phyloP scores from a whole-genome alignment of 2,797 vertebrate species.

The Liasis olivaceus region DNA sequence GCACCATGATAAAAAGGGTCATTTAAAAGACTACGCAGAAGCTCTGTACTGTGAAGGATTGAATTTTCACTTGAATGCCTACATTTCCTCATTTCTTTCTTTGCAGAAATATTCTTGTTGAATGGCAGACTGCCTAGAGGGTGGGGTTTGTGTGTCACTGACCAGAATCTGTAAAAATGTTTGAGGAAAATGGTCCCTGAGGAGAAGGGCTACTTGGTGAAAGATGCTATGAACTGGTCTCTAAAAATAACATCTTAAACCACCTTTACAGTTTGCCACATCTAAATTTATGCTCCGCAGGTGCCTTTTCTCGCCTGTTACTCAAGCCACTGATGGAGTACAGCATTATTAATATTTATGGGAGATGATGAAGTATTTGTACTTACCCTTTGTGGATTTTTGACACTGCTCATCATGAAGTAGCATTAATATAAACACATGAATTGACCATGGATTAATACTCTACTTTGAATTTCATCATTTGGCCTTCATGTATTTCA shows the following conservation, averaged over 20 bases:
- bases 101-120: conserved; percentile 73
- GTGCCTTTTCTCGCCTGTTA: not conserved
- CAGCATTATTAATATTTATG: not conserved
- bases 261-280: not conserved
- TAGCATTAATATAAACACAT: not conserved
- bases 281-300: not conserved
- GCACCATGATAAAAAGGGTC: conserved; percentile 82
- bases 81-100: conserved; percentile 78
- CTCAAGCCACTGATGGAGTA: not conserved
- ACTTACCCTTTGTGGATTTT: not conserved
- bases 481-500: not conserved
- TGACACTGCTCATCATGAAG: not conserved
- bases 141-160: conserved; percentile 57
- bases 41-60: conserved; percentile 84
- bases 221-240: conserved; percentile 1
- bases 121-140: conserved; percentile 65
- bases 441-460: not conserved
- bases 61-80: conserved; percentile 85
- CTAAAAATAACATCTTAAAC: not conserved
- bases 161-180: conserved; percentile 64
- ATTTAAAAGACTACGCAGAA: conserved; percentile 82
- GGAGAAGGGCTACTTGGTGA: conserved; percentile 48
- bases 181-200: conserved; percentile 49
- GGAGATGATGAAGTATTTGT: not conserved
- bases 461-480: not conserved